Percentiles rank a stretch among this genome's conserved stretches.
Evolutionary conservation across 2,113 vertebrate genomes (phyloP).

Genomic region (Tragelaphus scriptus): DNA sequence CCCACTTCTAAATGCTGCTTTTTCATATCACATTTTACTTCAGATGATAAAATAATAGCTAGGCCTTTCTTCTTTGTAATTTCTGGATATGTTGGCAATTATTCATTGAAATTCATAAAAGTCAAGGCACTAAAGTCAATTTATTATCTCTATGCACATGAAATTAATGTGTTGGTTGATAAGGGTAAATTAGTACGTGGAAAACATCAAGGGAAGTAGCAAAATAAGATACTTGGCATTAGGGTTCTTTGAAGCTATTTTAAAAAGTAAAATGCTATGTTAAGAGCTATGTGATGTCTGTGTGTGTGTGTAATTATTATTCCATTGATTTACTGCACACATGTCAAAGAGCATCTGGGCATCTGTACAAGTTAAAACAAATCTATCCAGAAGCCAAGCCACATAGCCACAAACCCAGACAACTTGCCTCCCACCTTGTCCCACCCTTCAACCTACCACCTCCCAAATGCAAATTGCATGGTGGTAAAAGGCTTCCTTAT

Average conservation of each 20-base stretch:
- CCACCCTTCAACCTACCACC: conserved; percentile 6
- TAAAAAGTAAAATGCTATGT: conserved; percentile 67
- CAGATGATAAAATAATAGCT: background rate
- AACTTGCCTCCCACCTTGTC: background rate
- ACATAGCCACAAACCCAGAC: conserved; percentile 54
- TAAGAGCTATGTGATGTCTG: conserved; percentile 51
- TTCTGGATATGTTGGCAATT: background rate
- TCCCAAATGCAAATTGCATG: background rate
- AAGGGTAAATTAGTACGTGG: background rate
- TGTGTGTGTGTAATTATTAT: conserved; percentile 56
- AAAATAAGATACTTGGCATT: conserved; percentile 49
- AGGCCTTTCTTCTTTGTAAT: background rate
- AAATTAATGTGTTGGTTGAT: background rate
- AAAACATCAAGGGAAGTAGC: conserved; percentile 24
- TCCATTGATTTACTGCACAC: conserved; percentile 63
- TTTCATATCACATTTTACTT: background rate
- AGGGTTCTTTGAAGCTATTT: conserved; percentile 64
- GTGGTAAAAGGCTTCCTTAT: background rate
- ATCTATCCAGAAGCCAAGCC: conserved; percentile 52
- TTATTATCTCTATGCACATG: background rate
- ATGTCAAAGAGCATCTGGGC: conserved; percentile 56
- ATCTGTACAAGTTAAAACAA: conserved; percentile 64
- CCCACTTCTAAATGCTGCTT: background rate
- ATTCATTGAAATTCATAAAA: conserved; percentile 23
- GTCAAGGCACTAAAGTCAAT: background rate